Percentiles rank a stretch among this genome's conserved stretches.
phyloP scores from a whole-genome alignment of 2,888 invertebrate genomes.

The Parnassius smintheus region DNA sequence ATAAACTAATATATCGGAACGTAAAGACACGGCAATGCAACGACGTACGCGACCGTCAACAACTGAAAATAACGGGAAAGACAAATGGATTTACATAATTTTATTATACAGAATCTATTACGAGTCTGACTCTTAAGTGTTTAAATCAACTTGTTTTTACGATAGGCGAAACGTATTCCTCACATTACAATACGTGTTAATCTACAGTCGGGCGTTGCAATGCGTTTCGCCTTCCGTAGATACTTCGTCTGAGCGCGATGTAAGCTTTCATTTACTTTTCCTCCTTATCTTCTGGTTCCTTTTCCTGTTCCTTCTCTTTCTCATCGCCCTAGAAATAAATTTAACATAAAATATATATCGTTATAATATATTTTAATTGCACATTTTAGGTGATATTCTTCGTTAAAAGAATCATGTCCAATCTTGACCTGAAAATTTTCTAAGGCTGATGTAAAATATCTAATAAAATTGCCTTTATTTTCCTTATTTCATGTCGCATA shows the following conservation, averaged over 20 bases:
- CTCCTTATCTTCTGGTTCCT: slow-evolving; percentile 87
- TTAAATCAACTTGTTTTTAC: slow-evolving; percentile 25
- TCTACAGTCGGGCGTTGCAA: slow-evolving; percentile 9
- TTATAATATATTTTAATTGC: too few relatives aligned
- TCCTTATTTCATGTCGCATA: too few relatives aligned
- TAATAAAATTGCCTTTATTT: too few relatives aligned
- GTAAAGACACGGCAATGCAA: slow-evolving; percentile 6
- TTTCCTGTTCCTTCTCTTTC: slow-evolving; percentile 83
- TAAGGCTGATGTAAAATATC: too few relatives aligned
- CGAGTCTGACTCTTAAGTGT: slow-evolving; percentile 52
- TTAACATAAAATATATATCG: too few relatives aligned
- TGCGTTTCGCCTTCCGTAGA: slow-evolving; percentile 26
- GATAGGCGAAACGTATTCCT: slow-evolving; percentile 15
- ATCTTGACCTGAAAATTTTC: too few relatives aligned
- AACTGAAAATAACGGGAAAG: slow-evolving; percentile 69
- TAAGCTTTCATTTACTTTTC: slow-evolving; percentile 77
- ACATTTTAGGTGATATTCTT: too few relatives aligned
- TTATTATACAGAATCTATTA: slow-evolving; percentile 66
- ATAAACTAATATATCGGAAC: slow-evolving; percentile 10
- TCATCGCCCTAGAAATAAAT: slow-evolving; percentile 85
- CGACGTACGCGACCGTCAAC: slow-evolving; percentile 43
- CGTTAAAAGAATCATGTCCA: too few relatives aligned
- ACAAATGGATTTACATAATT: slow-evolving; percentile 78
- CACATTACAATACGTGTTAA: slow-evolving; percentile 1
- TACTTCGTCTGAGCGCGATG: slow-evolving; percentile 32